Evolutionary conservation across 37 sponge, comb jelly and placozoan genomes (phyloP).

Genomic region (Ianthella basta): DNA sequence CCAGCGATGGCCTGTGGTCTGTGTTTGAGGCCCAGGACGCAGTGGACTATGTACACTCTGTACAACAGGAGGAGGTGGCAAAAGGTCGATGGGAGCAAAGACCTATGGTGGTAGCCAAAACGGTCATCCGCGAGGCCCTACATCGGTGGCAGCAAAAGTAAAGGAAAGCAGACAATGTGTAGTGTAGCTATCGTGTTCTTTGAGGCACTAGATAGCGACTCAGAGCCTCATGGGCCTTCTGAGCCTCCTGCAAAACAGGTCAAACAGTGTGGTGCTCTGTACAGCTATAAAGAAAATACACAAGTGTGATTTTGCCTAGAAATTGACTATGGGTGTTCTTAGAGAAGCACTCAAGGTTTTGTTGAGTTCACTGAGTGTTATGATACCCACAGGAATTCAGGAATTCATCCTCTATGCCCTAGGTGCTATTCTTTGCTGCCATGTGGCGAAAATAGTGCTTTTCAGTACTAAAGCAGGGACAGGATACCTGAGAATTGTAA

Average conservation of each 20-base stretch:
- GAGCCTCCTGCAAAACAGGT: neutral
- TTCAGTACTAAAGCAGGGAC: too few species aligned
- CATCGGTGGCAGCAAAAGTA: conserved; percentile 56
- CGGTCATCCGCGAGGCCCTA: conserved; percentile 71
- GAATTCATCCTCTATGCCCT: too few species aligned
- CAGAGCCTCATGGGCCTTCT: neutral
- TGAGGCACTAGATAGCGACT: neutral
- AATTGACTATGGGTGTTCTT: too few species aligned
- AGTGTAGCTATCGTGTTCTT: conserved; percentile 73
- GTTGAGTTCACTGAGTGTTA: too few species aligned
- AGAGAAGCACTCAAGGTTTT: too few species aligned
- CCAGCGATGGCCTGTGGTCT: too few species aligned
- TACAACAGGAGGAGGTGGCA: neutral
- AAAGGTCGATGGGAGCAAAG: conserved; percentile 11
- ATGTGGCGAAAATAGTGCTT: too few species aligned
- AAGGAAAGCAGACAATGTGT: conserved; percentile 78
- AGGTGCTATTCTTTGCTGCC: too few species aligned
- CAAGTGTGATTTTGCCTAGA: neutral
- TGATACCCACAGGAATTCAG: too few species aligned
- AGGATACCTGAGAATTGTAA: too few species aligned
- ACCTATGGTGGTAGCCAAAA: conserved; percentile 55
- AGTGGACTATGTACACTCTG: neutral
- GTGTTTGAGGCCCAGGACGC: too few species aligned
- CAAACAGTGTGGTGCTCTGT: neutral
- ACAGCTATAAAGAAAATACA: neutral